phyloP scores from a whole-genome alignment of 2,113 vertebrate species.

The Dromas ardeola region DNA sequence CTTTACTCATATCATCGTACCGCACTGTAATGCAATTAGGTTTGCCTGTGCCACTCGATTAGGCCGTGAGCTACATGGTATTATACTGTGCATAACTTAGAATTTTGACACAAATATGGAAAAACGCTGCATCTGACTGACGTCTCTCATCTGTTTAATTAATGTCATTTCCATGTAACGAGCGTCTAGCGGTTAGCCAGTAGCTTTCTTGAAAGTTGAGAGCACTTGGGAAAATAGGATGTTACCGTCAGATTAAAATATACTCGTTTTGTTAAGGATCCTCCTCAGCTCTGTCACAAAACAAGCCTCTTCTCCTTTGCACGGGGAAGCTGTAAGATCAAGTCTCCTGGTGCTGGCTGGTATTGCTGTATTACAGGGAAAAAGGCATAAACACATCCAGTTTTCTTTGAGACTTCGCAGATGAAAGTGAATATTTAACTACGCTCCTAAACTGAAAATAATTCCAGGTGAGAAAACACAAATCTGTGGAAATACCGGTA shows the following conservation, averaged over 20 bases:
- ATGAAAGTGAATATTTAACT: background rate
- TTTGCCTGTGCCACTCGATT: background rate
- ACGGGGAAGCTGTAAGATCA: background rate
- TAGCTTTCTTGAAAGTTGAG: background rate
- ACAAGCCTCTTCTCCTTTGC: background rate
- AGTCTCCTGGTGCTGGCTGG: background rate
- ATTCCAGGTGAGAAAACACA: background rate
- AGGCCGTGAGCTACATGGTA: background rate
- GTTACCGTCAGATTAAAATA: background rate
- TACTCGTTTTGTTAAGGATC: background rate
- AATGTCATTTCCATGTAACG: background rate
- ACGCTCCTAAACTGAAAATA: background rate
- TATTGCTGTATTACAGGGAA: background rate
- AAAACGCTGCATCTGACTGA: background rate
- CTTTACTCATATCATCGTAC: background rate
- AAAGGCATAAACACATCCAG: background rate
- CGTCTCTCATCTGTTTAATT: background rate
- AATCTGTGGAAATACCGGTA: background rate
- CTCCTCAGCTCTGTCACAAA: background rate
- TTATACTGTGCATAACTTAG: background rate
- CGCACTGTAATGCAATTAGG: background rate
- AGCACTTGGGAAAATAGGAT: background rate
- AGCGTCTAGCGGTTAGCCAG: background rate
- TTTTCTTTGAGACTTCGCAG: background rate
- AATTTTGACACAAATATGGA: background rate